These are phyloP conservation scores for Ptychoptera albimana DNA, from an alignment of 2,888 invertebrate species.

Conservation along the genomic window DNA sequence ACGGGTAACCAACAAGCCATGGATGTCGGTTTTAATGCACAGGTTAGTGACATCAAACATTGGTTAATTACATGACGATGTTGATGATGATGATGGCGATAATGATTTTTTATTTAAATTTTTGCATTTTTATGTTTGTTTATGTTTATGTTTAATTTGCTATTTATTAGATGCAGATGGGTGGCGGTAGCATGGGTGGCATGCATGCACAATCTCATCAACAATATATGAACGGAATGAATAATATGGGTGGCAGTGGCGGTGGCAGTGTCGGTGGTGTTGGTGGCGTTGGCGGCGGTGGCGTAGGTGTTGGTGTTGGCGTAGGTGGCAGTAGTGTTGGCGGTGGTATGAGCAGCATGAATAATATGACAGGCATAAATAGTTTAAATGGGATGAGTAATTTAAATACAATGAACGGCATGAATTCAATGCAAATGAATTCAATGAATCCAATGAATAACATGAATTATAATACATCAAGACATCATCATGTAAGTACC, in stretches of 20 bases:
- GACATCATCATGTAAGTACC: conserved; percentile 32
- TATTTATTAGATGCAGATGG: conserved; percentile 17
- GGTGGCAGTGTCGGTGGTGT: conserved; percentile 18
- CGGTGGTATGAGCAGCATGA: conserved; percentile 14
- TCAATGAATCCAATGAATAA: conserved; percentile 22
- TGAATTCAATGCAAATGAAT: conserved; percentile 21
- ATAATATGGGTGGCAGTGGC: conserved; percentile 27
- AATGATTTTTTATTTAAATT: neutral
- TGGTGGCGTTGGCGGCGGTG: conserved; percentile 22
- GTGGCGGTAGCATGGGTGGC: conserved; percentile 13
- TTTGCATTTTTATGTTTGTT: conserved; percentile 6
- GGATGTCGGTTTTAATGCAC: conserved; percentile 30
- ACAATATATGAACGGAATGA: conserved; percentile 23
- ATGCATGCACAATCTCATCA: conserved; percentile 17
- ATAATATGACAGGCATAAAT: conserved; percentile 27
- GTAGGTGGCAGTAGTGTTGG: conserved; percentile 24
- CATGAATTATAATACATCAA: conserved; percentile 23
- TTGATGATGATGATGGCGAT: neutral
- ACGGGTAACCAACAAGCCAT: conserved; percentile 25
- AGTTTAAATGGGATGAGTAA: conserved; percentile 40
- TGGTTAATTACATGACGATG: neutral
- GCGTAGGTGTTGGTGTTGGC: conserved; percentile 28
- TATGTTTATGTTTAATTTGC: neutral
- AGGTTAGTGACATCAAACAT: conserved; percentile 18
- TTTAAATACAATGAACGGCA: conserved; percentile 43